phyloP scores from a whole-genome alignment of 2,113 vertebrate genomes.

The Sterrhoptilus dennistouni region DNA sequence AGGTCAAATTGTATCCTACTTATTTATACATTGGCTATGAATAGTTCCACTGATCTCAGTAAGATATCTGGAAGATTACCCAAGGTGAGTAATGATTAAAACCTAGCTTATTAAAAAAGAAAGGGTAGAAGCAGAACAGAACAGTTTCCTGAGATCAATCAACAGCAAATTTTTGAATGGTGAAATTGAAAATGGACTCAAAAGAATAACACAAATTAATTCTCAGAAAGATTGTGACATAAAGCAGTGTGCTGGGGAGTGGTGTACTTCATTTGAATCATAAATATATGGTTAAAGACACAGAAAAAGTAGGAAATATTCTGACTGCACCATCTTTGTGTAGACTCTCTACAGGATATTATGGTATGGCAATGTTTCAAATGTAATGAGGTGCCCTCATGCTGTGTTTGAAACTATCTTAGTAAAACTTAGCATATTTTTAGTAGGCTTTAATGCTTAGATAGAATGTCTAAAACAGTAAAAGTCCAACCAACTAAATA shows the following conservation, averaged over 20 bases:
- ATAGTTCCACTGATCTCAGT: slow-evolving; percentile 16
- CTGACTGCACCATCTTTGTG: not conserved
- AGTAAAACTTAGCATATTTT: not conserved
- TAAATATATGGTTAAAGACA: not conserved
- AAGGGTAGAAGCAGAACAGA: not conserved
- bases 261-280: not conserved
- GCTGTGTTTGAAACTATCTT: not conserved
- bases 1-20: not conserved
- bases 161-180: not conserved
- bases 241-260: not conserved
- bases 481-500: not conserved
- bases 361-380: not conserved
- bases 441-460: not conserved
- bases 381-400: not conserved
- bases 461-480: not conserved
- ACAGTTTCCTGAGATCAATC: not conserved
- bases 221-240: not conserved
- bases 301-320: not conserved
- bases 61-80: not conserved
- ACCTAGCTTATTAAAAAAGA: not conserved
- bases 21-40: slow-evolving; percentile 28
- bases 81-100: slow-evolving; percentile 15
- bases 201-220: not conserved
- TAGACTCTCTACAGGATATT: not conserved
- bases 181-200: not conserved